Evolutionary conservation across 1,140 invertebrate species (phyloP).

Genomic region (Vanessa atalanta): DNA sequence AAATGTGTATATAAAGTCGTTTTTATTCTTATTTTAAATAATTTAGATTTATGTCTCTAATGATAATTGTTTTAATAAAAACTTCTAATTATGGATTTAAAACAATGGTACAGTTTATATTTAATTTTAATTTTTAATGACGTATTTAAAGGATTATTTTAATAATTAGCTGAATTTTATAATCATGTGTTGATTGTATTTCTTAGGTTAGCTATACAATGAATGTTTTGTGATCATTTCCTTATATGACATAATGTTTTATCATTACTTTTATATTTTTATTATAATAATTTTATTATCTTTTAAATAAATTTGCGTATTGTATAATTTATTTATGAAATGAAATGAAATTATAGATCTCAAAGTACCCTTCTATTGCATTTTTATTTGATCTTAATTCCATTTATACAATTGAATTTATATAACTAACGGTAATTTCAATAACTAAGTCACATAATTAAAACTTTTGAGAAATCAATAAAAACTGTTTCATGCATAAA

Average conservation of each 20-base stretch:
- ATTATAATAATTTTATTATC: neutral
- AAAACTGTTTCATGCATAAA: too few relatives aligned
- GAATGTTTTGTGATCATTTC: neutral
- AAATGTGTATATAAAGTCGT: neutral
- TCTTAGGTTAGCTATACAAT: neutral
- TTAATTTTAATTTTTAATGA: too few relatives aligned
- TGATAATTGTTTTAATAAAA: too few relatives aligned
- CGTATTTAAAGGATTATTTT: too few relatives aligned
- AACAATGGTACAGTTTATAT: too few relatives aligned
- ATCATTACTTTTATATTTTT: constrained; percentile 4
- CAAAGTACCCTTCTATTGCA: neutral
- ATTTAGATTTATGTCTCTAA: neutral
- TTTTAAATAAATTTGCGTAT: neutral
- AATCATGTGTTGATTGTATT: neutral
- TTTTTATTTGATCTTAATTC: neutral
- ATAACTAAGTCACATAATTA: too few relatives aligned
- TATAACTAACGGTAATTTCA: too few relatives aligned
- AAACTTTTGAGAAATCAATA: too few relatives aligned
- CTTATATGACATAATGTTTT: neutral
- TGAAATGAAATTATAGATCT: constrained; percentile 8
- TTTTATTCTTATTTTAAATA: neutral
- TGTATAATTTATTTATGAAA: constrained; percentile 4
- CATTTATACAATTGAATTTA: too few relatives aligned
- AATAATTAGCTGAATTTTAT: too few relatives aligned
- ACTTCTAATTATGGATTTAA: too few relatives aligned